Percentiles rank a stretch among this genome's conserved stretches.
These are phyloP conservation scores for Chondrosia reniformis DNA, from an alignment of 37 sponge, comb jelly and placozoan genomes.

Conservation along the genomic window DNA sequence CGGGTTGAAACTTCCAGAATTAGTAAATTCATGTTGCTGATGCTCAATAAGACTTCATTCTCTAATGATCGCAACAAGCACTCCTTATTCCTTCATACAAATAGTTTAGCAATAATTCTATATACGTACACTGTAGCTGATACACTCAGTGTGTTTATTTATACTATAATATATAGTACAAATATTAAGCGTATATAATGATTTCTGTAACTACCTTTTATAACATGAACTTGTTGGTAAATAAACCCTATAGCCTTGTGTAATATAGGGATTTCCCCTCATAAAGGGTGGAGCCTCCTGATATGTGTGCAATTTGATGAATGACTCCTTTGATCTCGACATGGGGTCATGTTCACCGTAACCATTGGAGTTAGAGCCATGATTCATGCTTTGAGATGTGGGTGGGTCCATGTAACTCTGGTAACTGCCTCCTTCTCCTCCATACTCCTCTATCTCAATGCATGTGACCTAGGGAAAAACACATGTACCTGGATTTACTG, in stretches of 20 bases:
- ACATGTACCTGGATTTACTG: no score
- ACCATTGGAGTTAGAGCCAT: not conserved
- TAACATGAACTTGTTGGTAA: slow-evolving; percentile 54
- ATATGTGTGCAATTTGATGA: slow-evolving; percentile 46
- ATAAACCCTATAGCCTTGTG: slow-evolving; percentile 74
- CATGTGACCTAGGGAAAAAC: not conserved
- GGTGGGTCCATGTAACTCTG: not conserved
- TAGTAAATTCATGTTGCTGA: no score
- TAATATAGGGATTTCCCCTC: slow-evolving; percentile 77
- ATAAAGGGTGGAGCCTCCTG: slow-evolving; percentile 62
- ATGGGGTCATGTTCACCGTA: not conserved
- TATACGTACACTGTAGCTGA: no score
- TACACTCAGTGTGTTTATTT: no score
- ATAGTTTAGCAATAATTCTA: no score
- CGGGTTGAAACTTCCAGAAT: no score
- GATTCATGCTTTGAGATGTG: not conserved
- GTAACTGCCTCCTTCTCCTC: slow-evolving; percentile 3
- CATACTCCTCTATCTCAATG: not conserved
- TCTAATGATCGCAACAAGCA: no score
- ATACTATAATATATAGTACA: no score
- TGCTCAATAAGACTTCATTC: no score
- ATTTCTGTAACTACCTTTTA: slow-evolving; percentile 43
- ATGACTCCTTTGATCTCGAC: not conserved
- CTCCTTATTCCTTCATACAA: no score
- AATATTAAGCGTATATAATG: no score